Evolutionary conservation across 2,888 invertebrate species (phyloP), one percentile per base, ranked within the genome.

Genomic region (Chrysolina americana): DNA sequence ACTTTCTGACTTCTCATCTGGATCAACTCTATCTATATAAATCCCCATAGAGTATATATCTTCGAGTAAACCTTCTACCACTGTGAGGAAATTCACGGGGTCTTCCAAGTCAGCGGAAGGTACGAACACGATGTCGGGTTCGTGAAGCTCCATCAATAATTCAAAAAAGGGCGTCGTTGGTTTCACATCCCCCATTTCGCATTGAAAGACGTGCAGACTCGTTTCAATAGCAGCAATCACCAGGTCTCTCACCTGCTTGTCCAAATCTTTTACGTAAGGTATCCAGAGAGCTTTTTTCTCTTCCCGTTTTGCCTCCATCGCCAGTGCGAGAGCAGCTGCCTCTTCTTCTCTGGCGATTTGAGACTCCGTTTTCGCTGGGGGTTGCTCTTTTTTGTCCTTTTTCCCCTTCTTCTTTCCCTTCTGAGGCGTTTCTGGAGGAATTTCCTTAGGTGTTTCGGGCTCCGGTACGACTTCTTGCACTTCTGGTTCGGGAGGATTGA

Each of bases 21-120:
- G 76, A 73, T 81, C 76, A n/a, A 95, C 91, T 69, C 95, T 90
- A 0, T 91, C 90, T 81, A 97, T 91, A 65, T 94, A 87, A 8
- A 92, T 91, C 15, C 93, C 91, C 90, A 96, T 95, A 65, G 92
- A 90, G 85, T 93, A 93, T 84, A 96, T 93, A 81, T 96, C 95
- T 68, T 94, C 92, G 81, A 96, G 89, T 81, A 97, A 90, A 19
- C 90, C 90, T 81, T 92, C 92, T 28, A 96, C 88, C 36, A 93
- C 90, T 69, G 90, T 90, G 59, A 92, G 91, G 78, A 97, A 92
- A 10, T 94, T 94, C 56, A 90, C 91, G 0, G 90, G 85, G 81
- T 92, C 90, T 23, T 92, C 91, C 65, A 91, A 83, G 75, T 95
- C 93, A 82, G 96, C 88, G 0, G 94, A 92, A 0, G 96, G 96